Conservation (phyloP, 1,140 invertebrate genomes). For the Penaeus japonicus region DNA sequence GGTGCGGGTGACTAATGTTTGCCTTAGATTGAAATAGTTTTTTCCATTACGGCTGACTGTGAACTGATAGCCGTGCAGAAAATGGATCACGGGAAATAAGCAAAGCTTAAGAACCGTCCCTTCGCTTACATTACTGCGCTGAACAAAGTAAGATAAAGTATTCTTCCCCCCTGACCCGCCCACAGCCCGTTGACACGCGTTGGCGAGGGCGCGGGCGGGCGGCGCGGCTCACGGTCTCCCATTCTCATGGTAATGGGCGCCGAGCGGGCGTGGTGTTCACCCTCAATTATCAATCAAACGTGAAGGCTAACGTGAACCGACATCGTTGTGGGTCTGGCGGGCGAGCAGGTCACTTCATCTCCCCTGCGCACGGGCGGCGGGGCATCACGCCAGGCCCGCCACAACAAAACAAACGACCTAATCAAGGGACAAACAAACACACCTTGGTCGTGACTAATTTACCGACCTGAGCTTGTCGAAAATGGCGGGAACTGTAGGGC, state of each 20-base stretch:
- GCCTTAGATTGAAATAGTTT: too few relatives aligned
- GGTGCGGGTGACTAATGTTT: too few relatives aligned
- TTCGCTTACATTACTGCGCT: too few relatives aligned
- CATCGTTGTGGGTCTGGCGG: not conserved
- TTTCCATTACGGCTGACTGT: too few relatives aligned
- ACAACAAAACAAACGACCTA: slow-evolving; percentile 28
- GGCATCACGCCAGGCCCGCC: not conserved
- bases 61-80: too few relatives aligned
- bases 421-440: slow-evolving; percentile 44
- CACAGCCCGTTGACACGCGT: not conserved
- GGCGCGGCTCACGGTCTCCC: not conserved
- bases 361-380: slow-evolving; percentile 11
- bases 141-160: too few relatives aligned
- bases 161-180: too few relatives aligned
- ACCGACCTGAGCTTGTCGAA: not conserved
- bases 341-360: slow-evolving; percentile 10
- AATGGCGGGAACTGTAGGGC: slow-evolving; percentile 1
- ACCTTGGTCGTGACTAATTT: slow-evolving; percentile 38
- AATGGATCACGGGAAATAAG: too few relatives aligned
- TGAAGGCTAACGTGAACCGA: slow-evolving; percentile 48
- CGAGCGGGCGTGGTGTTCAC: not conserved
- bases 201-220: not conserved
- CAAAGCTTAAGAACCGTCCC: too few relatives aligned
- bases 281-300: slow-evolving; percentile 46
- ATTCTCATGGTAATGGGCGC: slow-evolving; percentile 39